phyloP scores from a whole-genome alignment of 2,113 vertebrate species.

The Apus apus region DNA sequence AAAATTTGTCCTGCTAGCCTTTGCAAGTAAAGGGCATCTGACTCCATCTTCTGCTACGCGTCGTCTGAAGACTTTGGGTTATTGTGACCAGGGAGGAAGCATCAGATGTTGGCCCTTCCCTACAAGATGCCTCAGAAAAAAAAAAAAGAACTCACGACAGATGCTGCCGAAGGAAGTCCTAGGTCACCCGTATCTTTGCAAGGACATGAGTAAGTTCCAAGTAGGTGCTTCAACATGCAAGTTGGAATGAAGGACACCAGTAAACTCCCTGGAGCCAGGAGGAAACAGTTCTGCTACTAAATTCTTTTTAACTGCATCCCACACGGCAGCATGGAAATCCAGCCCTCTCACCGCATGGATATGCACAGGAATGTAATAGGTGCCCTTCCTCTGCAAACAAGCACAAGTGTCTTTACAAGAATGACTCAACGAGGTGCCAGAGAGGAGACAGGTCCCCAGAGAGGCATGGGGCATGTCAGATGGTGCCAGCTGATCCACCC shows the following conservation, averaged over 20 bases:
- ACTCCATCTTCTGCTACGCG: background rate
- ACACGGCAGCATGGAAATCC: background rate
- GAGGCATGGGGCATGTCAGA: background rate
- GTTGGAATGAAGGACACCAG: background rate
- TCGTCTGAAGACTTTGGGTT: background rate
- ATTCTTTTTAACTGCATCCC: background rate
- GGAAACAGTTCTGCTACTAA: background rate
- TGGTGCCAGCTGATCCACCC: background rate
- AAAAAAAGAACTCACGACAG: background rate
- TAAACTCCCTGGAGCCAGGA: background rate
- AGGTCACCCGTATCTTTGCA: background rate
- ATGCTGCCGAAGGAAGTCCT: background rate
- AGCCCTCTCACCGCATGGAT: background rate
- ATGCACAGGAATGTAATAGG: background rate
- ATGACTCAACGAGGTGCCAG: background rate
- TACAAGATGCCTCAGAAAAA: background rate
- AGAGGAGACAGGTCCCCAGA: background rate
- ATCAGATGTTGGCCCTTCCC: background rate
- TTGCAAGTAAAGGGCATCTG: accelerated
- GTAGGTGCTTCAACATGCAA: background rate
- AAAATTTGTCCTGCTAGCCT: background rate
- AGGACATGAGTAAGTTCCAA: background rate
- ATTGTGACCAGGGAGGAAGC: background rate
- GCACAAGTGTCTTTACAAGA: background rate
- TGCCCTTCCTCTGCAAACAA: background rate